Evolutionary conservation across 2,113 vertebrate genomes (phyloP).

Genomic region (Brachyistius frenatus): DNA sequence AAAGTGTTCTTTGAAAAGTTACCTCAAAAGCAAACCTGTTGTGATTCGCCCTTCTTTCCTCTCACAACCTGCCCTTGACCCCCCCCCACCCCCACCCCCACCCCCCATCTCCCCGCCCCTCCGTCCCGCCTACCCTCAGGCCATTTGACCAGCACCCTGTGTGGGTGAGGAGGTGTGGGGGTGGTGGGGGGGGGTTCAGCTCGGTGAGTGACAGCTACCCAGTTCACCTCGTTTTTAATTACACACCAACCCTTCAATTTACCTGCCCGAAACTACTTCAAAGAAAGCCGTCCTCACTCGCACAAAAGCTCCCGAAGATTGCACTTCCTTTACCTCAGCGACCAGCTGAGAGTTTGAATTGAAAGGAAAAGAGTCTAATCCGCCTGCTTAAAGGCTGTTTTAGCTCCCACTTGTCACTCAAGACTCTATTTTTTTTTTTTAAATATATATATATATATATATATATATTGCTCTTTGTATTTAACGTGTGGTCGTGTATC

Average conservation of each 20-base stretch:
- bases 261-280: conserved; percentile 68
- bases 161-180: too few relatives aligned
- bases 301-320: conserved; percentile 37
- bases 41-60: conserved; percentile 27
- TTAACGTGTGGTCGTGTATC: conserved; percentile 42
- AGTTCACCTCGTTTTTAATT: conserved; percentile 74
- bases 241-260: conserved; percentile 66
- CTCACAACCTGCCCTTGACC: not conserved
- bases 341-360: conserved; percentile 55
- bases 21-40: conserved; percentile 26
- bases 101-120: too few relatives aligned
- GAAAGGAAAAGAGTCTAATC: conserved; percentile 55
- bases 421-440: conserved; percentile 17
- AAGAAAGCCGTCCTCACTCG: conserved; percentile 37
- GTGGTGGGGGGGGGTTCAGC: conserved; percentile 6
- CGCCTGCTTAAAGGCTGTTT: conserved; percentile 41
- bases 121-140: not conserved
- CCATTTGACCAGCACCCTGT: conserved; percentile 27
- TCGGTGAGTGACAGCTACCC: conserved; percentile 66
- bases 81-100: not conserved
- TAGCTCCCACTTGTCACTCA: conserved; percentile 44
- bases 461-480: conserved; percentile 24
- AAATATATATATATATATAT: too few relatives aligned
- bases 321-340: conserved; percentile 44
- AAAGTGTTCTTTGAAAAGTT: not conserved